Percentiles rank a stretch among this genome's conserved stretches.
Conservation (phyloP, 2,888 invertebrate species). For the Aspidapion aeneum region DNA sequence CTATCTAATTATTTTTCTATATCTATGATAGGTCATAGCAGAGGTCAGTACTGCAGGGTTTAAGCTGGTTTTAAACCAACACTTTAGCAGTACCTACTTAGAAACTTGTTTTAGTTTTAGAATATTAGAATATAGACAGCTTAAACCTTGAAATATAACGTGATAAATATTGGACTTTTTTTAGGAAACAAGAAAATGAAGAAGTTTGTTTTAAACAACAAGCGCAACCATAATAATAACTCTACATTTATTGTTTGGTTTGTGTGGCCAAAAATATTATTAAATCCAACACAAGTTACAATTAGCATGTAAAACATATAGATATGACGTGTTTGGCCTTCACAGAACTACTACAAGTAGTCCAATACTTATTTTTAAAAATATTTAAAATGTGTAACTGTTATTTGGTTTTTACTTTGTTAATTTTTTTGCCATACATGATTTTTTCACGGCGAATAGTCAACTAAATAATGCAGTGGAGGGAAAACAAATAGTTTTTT, state of each 20-base stretch:
- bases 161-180: conserved; percentile 50
- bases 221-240: conserved; percentile 15
- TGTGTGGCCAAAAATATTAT: conserved; percentile 7
- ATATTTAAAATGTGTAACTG: conserved; percentile 34
- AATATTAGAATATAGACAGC: conserved; percentile 36
- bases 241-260: conserved; percentile 16
- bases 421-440: too few species aligned
- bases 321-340: background rate
- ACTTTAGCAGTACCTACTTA: background rate
- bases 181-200: conserved; percentile 22
- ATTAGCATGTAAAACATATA: too few species aligned
- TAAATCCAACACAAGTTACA: too few species aligned
- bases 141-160: conserved; percentile 47
- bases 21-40: too few species aligned
- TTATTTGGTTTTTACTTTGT: background rate
- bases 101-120: background rate
- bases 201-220: conserved; percentile 14
- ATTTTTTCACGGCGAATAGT: too few species aligned
- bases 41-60: conserved; percentile 48
- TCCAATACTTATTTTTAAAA: conserved; percentile 46
- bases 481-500: too few species aligned
- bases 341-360: conserved; percentile 23
- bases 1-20: too few species aligned
- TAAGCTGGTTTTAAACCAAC: conserved; percentile 40
- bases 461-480: too few species aligned